Conservation (phyloP, 2,888 invertebrate genomes). For the Plagodis pulveraria region DNA sequence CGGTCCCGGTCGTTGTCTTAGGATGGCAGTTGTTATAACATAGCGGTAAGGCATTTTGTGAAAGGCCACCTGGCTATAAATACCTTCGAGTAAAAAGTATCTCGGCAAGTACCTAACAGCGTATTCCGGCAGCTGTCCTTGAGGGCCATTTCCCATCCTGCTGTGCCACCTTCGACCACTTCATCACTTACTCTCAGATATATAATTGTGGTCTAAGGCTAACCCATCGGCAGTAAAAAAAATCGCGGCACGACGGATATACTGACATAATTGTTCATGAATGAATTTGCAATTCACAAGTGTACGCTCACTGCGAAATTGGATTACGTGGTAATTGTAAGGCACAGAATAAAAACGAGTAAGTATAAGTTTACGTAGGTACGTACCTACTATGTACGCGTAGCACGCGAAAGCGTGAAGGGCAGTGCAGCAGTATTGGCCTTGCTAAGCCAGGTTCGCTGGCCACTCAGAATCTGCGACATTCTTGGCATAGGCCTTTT, state of each 20-base stretch:
- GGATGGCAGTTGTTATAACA: too few relatives aligned
- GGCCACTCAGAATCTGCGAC: slow-evolving; percentile 29
- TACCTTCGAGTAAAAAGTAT: too few relatives aligned
- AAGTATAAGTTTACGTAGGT: slow-evolving; percentile 12
- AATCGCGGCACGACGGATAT: slow-evolving; percentile 2
- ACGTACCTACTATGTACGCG: slow-evolving; percentile 24
- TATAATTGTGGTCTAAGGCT: too few relatives aligned
- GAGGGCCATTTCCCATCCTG: too few relatives aligned
- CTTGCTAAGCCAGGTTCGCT: slow-evolving; percentile 38
- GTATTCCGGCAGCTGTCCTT: too few relatives aligned
- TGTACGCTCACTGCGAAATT: slow-evolving; percentile 19
- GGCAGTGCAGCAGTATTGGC: slow-evolving; percentile 47
- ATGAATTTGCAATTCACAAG: slow-evolving; percentile 15
- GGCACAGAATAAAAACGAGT: slow-evolving; percentile 13
- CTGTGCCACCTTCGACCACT: too few relatives aligned
- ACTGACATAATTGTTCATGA: slow-evolving; percentile 15
- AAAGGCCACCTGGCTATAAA: too few relatives aligned
- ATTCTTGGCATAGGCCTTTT: slow-evolving; percentile 31
- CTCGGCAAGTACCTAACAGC: too few relatives aligned
- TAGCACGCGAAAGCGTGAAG: slow-evolving; percentile 71
- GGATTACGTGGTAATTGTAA: slow-evolving; percentile 22
- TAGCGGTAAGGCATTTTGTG: too few relatives aligned
- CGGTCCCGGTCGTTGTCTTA: too few relatives aligned
- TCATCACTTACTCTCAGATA: too few relatives aligned
- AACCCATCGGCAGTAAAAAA: slow-evolving; percentile 6